These are phyloP conservation scores for Hydrolagus affinis DNA, from an alignment of 2,113 vertebrate genomes.

Conservation along the genomic window DNA sequence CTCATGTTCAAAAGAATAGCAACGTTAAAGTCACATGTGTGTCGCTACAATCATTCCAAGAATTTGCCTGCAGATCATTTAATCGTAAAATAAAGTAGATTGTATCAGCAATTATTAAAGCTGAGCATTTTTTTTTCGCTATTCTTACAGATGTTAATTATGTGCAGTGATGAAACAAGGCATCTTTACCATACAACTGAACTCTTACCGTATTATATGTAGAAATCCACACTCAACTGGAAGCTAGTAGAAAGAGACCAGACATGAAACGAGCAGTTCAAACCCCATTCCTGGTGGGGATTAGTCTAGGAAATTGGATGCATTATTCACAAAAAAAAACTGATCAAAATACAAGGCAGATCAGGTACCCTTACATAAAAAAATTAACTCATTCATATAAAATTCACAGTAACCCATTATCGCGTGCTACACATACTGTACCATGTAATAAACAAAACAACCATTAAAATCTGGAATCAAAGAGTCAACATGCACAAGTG, in stretches of 20 bases:
- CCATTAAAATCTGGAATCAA: neutral
- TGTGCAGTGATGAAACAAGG: conserved; percentile 15
- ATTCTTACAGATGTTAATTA: conserved; percentile 9
- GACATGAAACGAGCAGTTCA: conserved; percentile 18
- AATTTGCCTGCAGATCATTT: neutral
- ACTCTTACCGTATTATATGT: conserved; percentile 21
- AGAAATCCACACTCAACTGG: neutral
- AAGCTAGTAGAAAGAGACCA: conserved; percentile 25
- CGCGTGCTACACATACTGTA: neutral
- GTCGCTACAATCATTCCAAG: neutral
- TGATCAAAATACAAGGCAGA: neutral
- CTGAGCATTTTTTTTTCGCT: neutral
- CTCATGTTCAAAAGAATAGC: neutral
- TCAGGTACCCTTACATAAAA: neutral
- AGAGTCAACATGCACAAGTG: conserved; percentile 19
- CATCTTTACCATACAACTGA: neutral
- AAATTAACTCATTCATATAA: neutral
- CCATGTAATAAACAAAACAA: neutral
- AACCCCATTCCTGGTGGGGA: conserved; percentile 15
- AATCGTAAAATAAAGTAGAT: conserved; percentile 17
- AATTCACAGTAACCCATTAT: neutral
- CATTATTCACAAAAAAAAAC: neutral
- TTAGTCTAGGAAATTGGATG: neutral
- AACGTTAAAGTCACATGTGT: neutral
- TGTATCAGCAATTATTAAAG: conserved; percentile 15